Evolutionary conservation across 2,113 vertebrate genomes (phyloP).

Genomic region (Oplegnathus fasciatus): DNA sequence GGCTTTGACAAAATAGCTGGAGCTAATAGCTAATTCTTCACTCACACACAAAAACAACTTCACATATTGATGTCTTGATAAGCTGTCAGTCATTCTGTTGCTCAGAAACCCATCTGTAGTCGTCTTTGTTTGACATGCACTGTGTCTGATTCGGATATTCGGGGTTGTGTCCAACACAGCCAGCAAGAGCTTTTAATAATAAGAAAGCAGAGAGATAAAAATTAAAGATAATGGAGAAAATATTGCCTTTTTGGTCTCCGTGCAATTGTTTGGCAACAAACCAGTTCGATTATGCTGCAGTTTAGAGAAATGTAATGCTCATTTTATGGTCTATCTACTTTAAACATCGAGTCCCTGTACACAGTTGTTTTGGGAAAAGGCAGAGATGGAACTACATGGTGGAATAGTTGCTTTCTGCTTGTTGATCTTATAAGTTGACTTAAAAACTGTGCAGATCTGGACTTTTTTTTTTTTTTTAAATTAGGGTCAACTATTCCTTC

Average conservation of each 20-base stretch:
- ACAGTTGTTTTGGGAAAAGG: not conserved
- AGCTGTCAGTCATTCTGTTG: not conserved
- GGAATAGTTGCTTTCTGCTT: not conserved
- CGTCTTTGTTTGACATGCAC: not conserved
- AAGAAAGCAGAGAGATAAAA: not conserved
- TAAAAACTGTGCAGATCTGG: not conserved
- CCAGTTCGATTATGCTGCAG: slow-evolving; percentile 1
- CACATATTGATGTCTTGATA: not conserved
- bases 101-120: too few relatives aligned
- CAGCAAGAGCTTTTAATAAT: not conserved
- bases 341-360: not conserved
- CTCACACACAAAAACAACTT: not conserved
- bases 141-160: not conserved
- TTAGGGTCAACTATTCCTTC: not conserved
- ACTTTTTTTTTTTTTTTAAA: not conserved
- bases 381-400: not conserved
- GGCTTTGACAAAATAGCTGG: not conserved
- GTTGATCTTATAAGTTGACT: too few relatives aligned
- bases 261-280: slow-evolving; percentile 17
- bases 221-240: slow-evolving; percentile 4
- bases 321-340: slow-evolving; percentile 12
- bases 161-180: not conserved
- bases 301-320: slow-evolving; percentile 2
- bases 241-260: not conserved
- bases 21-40: not conserved